phyloP scores from a whole-genome alignment of 2,888 invertebrate genomes.

The Eristalis tenax region DNA sequence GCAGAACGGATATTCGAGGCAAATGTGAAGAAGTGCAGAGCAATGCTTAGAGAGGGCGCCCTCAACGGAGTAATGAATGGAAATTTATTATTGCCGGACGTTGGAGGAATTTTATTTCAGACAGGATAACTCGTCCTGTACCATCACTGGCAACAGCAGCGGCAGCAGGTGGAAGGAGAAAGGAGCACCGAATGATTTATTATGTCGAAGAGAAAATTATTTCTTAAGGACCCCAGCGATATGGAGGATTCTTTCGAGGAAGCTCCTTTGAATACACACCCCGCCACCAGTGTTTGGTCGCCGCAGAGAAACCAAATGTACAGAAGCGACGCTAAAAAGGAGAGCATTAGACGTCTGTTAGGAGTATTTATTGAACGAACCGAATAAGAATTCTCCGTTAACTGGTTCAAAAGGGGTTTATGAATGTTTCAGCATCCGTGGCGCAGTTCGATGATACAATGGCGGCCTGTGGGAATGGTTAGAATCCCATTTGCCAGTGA shows the following conservation, averaged over 20 bases:
- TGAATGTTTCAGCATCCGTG: background rate
- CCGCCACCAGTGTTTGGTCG: background rate
- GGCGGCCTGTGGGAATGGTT: background rate
- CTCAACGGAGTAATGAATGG: conserved; percentile 45
- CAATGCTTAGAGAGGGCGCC: background rate
- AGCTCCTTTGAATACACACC: background rate
- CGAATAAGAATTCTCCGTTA: background rate
- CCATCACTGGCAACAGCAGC: background rate
- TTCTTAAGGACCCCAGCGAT: conserved; percentile 27
- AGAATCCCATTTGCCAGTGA: background rate
- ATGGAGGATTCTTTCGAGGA: background rate
- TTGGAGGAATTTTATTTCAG: conserved; percentile 38
- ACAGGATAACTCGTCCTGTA: background rate
- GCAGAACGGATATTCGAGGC: conserved; percentile 13
- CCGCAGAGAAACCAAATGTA: background rate
- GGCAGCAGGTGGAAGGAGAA: conserved; percentile 19
- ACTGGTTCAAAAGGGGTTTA: background rate
- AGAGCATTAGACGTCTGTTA: background rate
- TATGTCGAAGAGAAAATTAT: conserved; percentile 22
- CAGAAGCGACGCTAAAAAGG: background rate
- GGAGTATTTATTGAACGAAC: background rate
- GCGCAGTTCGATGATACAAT: background rate
- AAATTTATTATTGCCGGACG: conserved; percentile 55
- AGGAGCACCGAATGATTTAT: conserved; percentile 45
- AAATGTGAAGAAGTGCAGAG: background rate